Evolutionary conservation across 2,797 vertebrate species (phyloP).

Genomic region (Apogon hyalosoma): DNA sequence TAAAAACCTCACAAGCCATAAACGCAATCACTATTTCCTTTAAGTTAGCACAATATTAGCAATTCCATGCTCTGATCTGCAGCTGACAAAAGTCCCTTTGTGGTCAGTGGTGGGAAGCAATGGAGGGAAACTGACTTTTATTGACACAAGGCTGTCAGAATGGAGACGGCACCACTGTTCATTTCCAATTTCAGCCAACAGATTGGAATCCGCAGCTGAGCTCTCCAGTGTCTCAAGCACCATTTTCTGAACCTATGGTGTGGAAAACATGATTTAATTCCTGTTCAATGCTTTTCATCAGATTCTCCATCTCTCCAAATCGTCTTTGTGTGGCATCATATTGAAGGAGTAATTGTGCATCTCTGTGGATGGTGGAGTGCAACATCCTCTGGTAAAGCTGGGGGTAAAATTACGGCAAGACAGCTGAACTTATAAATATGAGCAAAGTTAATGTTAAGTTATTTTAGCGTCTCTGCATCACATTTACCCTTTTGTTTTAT

Average conservation of each 20-base stretch:
- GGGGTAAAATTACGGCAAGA: conserved; percentile 41
- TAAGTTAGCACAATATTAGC: conserved; percentile 54
- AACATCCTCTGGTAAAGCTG: conserved; percentile 65
- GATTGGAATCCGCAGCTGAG: conserved; percentile 79
- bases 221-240: conserved; percentile 78
- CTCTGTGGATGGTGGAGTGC: conserved; percentile 67
- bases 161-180: conserved; percentile 77
- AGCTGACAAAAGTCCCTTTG: conserved; percentile 71
- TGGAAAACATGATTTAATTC: conserved; percentile 85
- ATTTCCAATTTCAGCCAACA: conserved; percentile 82
- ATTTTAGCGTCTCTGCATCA: not conserved
- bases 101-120: conserved; percentile 71
- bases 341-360: conserved; percentile 79
- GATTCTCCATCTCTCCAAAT: conserved; percentile 77
- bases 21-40: conserved; percentile 45
- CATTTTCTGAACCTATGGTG: conserved; percentile 81
- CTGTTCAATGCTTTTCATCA: conserved; percentile 82
- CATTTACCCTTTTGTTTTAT: conserved; percentile 11
- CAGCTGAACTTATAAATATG: conserved; percentile 9
- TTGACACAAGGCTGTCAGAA: conserved; percentile 81
- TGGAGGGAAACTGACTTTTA: conserved; percentile 82
- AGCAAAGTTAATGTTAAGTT: conserved; percentile 14
- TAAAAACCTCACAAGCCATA: conserved; percentile 8
- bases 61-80: conserved; percentile 23
- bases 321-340: conserved; percentile 76